These are phyloP conservation scores for Thrips palmi DNA, from an alignment of 1,140 invertebrate species.

Conservation along the genomic window DNA sequence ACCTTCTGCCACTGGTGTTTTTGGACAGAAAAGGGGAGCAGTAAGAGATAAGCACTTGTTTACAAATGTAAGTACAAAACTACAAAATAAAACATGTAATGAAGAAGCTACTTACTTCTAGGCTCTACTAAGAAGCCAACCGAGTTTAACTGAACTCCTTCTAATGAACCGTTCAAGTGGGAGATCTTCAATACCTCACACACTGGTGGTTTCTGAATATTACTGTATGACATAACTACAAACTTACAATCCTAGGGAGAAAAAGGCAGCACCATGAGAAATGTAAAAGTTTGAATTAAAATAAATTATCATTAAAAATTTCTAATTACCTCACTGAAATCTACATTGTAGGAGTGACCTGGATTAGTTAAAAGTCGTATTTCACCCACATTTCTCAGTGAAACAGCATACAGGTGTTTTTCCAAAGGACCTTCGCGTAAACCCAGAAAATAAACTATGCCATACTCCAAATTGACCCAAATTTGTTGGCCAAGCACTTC, in stretches of 20 bases:
- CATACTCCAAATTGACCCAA: constrained; percentile 52
- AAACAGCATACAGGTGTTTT: constrained; percentile 66
- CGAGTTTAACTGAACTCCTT: constrained; percentile 41
- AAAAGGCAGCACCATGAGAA: constrained; percentile 14
- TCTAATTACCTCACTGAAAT: constrained; percentile 50
- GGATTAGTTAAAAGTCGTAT: constrained; percentile 49
- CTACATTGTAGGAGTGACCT: constrained; percentile 57
- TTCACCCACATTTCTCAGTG: constrained; percentile 41
- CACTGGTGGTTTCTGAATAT: constrained; percentile 57
- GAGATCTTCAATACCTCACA: constrained; percentile 62
- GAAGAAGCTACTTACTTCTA: constrained; percentile 21
- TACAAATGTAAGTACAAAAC: background rate
- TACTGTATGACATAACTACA: constrained; percentile 78
- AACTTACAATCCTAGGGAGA: constrained; percentile 70
- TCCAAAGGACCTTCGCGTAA: constrained; percentile 62
- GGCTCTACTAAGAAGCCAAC: constrained; percentile 52
- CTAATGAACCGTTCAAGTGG: constrained; percentile 39
- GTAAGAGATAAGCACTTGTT: background rate
- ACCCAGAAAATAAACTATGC: constrained; percentile 65
- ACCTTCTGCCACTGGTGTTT: constrained; percentile 30
- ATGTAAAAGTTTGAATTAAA: background rate
- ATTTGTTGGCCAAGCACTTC: constrained; percentile 57
- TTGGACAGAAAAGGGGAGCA: constrained; percentile 8
- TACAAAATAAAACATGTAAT: constrained; percentile 7
- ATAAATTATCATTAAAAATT: constrained; percentile 2